Evolutionary conservation across 1,140 invertebrate species (phyloP), one percentile per base, ranked within the genome.

Genomic region (Ostrea edulis): DNA sequence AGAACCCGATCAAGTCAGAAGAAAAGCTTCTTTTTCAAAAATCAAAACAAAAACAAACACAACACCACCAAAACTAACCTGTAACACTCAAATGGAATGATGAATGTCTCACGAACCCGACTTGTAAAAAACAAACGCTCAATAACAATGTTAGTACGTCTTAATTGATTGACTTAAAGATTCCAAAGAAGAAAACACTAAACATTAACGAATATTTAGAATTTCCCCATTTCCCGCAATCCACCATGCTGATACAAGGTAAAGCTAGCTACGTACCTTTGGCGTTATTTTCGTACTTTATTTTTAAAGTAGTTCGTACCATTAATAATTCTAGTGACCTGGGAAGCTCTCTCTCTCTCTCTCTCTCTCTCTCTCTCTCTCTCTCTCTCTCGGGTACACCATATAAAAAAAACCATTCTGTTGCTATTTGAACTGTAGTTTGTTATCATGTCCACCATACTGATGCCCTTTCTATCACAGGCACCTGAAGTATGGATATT

Each of bases 221-320:
- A 77, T 77, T 77, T 77, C 68, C 65, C 55, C 55, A 85, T 85
- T 85, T 85, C 84, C 84, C 58, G 84, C 84, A 85, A 68, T 85
- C 84, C 52, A 85, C 84, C 84, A 85, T 85, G 84, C 58, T 62
- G 62, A 52, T 68, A 20, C 68, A 52, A 85, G 25, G 84, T 85
- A 85, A 52, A 85, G 84, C 58, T 68, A 85, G 62, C 17, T 44
- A 44, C 1, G 44, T 4, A 71, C 44, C n/a, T 58, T 44, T 44
- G 17, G n/a, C 29, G 25, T 14, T 77, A 77, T 77, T 77, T 77
- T 77, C 68, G 68, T 77, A 77, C 22, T 77, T 29, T 62, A 62
- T 62, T 62, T 20, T 20, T 62, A 14, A 62, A 62, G 2, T 62
- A 62, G n/a, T n/a, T 20, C 55, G n/a, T 62, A 62, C 55, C 14